Evolutionary conservation across 2,113 vertebrate genomes (phyloP), one percentile per base, ranked within the genome.

Genomic region (Sterna hirundo): DNA sequence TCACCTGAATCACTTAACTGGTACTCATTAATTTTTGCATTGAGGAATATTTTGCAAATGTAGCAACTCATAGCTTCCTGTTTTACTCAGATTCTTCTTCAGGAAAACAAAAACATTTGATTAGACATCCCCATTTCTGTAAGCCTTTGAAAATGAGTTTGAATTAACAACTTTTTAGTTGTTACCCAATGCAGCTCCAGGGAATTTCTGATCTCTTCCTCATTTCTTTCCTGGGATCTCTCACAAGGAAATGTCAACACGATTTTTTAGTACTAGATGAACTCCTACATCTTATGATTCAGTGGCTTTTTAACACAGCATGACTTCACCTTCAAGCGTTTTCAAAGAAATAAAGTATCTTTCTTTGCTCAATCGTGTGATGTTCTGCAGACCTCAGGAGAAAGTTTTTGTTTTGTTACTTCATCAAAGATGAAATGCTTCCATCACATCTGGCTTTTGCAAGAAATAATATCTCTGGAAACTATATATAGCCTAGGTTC

Each of bases 181-280:
- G 23, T 26, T 52, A 86, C 17, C 7, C 9, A 54, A 0, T 13
- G 22, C 15, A 89, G 69, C 34, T 66, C 22, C 32, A 70, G 34
- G 51, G 11, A 62, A 70, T 57, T 70, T 72, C 40, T 27, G 4
- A 52, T 62, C 71, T 91, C 47, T 64, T 62, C 13, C 29, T 20
- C 5, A 34, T 29, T 87, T 55, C 42, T 64, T 81, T 86, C 55
- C 55, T 46, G 34, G 8, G 6, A 75, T n/a, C 19, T 49, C 62
- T 77, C 21, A 32, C 19, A 69, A 61, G 0, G 0, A 87, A 95
- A 90, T 0, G 2, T 34, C 66, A 93, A 9, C 1, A 0, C 10
- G 5, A 69, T 47, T 86, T 79, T 47, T 54, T 47, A 78, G 49
- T 38, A 60, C 44, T 61, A 29, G 21, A 19, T 25, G 27, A 86